Evolutionary conservation across 2,113 vertebrate genomes (phyloP), one percentile per base, ranked within the genome.

Genomic region (Saimiri boliviensis): DNA sequence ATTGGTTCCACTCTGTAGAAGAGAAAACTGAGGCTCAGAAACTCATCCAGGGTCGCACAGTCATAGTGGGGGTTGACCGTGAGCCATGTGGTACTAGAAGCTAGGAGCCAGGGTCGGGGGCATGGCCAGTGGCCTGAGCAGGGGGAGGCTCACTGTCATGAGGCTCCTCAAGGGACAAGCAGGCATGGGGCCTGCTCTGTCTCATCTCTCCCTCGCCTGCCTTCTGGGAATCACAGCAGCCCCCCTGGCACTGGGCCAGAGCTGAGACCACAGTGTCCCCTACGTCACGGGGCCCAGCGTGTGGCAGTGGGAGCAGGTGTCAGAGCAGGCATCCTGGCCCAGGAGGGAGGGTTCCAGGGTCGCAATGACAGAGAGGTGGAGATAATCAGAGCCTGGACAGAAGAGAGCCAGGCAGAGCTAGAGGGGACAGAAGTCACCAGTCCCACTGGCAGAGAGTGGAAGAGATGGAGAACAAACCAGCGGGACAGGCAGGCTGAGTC

Each of bases 11-110:
- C n/a, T 68, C 37, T 37, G 49, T 14, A 40, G 60, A 56, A 45
- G 86, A 87, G 54, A 63, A 95, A 73, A 87, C 42, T 3, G 70
- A 79, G 58, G 25, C 12, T 86, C 47, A 47, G 84, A 52, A 89
- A 3, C 40, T 49, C 4, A 66, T 30, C 32, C 52, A 32, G 76
- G n/a, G 81, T 21, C 89, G 30, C 92, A 25, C 1, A 74, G 12
- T 9, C 45, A 0, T 81, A 42, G 13, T 0, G 25, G 12, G 23
- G 17, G 42, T 13, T 63, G 60, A 25, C 13, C 0, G 4, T 21
- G 42, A 60, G 19, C 35, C 21, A 37, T 1, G 6, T 20, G 27
- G 81, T 3, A 25, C 32, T 4, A 23, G 89, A 20, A 7, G 17
- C 6, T 6, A 37, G 71, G 56, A 66, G 35, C 54, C 20, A 30